These are phyloP conservation scores for Lagria hirta DNA, from an alignment of 2,888 invertebrate species.

Conservation along the genomic window DNA sequence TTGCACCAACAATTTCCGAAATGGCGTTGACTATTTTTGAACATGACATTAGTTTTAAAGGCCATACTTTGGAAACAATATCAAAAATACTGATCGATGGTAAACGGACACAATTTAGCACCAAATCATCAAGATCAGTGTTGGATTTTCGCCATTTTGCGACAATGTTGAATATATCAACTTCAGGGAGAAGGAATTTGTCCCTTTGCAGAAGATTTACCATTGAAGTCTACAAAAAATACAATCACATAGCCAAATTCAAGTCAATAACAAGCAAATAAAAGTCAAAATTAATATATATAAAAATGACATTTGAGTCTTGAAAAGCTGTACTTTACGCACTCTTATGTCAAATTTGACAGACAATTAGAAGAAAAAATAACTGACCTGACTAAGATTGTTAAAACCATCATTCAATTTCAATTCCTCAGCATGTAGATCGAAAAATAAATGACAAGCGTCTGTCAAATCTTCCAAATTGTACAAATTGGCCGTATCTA, in stretches of 20 bases:
- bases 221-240: constrained; percentile 1
- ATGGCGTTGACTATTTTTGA: background rate
- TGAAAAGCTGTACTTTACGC: too few species aligned
- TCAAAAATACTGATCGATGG: background rate
- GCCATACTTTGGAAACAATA: constrained; percentile 3
- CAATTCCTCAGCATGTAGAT: constrained; percentile 2
- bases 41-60: background rate
- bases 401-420: constrained; percentile 1
- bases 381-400: background rate
- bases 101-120: background rate
- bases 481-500: constrained; percentile 1
- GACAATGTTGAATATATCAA: constrained; percentile 4
- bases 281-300: too few species aligned
- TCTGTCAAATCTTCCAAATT: background rate
- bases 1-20: constrained; percentile 3
- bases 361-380: too few species aligned
- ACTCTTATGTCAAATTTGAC: too few species aligned
- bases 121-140: background rate
- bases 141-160: background rate
- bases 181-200: constrained; percentile 4
- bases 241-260: background rate
- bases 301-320: too few species aligned
- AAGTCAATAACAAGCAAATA: too few species aligned
- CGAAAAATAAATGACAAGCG: constrained; percentile 3
- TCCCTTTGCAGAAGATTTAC: constrained; percentile 4